phyloP scores from a whole-genome alignment of 2,888 invertebrate genomes.

The Amphiduros pacificus region DNA sequence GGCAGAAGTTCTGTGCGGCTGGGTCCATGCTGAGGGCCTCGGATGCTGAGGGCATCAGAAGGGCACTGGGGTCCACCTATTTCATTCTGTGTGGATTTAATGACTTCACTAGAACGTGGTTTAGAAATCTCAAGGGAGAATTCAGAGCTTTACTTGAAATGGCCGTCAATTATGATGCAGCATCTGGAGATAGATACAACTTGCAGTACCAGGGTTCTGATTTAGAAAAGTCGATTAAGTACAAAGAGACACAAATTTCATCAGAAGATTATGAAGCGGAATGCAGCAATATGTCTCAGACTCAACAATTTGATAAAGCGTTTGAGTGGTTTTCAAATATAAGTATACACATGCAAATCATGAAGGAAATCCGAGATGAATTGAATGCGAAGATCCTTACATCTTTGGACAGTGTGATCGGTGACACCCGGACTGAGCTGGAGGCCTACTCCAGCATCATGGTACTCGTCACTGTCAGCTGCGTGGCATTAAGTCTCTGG shows the following conservation, averaged over 20 bases:
- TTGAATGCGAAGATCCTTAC: conserved; percentile 7
- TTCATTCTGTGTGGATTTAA: conserved; percentile 15
- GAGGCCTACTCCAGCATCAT: conserved; percentile 9
- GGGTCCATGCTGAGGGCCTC: conserved; percentile 16
- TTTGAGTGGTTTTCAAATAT: conserved; percentile 17
- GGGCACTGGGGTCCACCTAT: conserved; percentile 25
- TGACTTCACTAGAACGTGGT: conserved; percentile 8
- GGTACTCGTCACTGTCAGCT: conserved; percentile 8
- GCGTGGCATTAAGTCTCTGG: conserved; percentile 16
- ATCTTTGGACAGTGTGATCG: conserved; percentile 2
- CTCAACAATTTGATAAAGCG: conserved; percentile 4
- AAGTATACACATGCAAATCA: conserved; percentile 14
- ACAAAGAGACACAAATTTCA: neutral
- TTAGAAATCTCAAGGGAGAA: conserved; percentile 14
- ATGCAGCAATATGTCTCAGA: neutral
- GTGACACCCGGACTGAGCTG: neutral
- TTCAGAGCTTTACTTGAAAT: neutral
- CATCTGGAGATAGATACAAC: neutral
- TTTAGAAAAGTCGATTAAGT: neutral
- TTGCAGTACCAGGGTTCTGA: neutral
- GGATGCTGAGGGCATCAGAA: conserved; percentile 26
- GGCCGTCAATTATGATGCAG: conserved; percentile 14
- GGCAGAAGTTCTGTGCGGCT: conserved; percentile 16
- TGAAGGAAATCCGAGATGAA: conserved; percentile 6
- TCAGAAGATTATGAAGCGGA: neutral